These are phyloP conservation scores for Artemia franciscana DNA, from an alignment of 1,140 invertebrate species.

Conservation along the genomic window DNA sequence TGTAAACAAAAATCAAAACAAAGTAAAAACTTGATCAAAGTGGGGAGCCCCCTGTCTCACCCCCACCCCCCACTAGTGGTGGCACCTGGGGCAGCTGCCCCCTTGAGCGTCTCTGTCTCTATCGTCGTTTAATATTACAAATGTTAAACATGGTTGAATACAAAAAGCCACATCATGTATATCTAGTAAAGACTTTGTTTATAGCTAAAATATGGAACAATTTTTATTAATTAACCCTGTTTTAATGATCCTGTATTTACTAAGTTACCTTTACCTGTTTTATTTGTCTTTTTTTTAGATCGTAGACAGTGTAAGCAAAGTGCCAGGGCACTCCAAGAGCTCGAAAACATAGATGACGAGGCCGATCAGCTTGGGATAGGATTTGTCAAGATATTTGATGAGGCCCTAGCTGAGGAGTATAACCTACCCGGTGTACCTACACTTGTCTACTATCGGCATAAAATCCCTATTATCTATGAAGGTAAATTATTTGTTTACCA, in stretches of 20 bases:
- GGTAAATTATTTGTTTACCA: slow-evolving; percentile 31
- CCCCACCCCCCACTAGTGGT: too few relatives aligned
- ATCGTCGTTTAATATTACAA: too few relatives aligned
- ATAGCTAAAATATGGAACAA: background rate
- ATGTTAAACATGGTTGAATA: too few relatives aligned
- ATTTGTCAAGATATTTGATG: slow-evolving; percentile 82
- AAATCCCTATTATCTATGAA: slow-evolving; percentile 84
- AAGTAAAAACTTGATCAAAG: too few relatives aligned
- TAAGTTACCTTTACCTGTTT: slow-evolving; percentile 16
- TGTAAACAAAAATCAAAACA: too few relatives aligned
- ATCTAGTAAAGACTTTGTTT: too few relatives aligned
- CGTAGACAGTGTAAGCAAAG: slow-evolving; percentile 79
- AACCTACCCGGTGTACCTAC: slow-evolving; percentile 64
- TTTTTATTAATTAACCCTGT: background rate
- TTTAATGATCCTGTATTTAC: slow-evolving; percentile 4
- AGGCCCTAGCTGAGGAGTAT: slow-evolving; percentile 71
- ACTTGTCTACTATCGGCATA: slow-evolving; percentile 76
- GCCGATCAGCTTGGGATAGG: slow-evolving; percentile 83
- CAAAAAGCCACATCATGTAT: too few relatives aligned
- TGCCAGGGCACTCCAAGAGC: slow-evolving; percentile 57
- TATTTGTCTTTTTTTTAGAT: slow-evolving; percentile 29
- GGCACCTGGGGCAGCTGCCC: too few relatives aligned
- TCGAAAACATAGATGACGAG: slow-evolving; percentile 81
- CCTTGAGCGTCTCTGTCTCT: too few relatives aligned
- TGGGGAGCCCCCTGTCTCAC: too few relatives aligned